These are phyloP conservation scores for Myocastor coypus DNA, from an alignment of 2,113 vertebrate genomes.

Conservation along the genomic window DNA sequence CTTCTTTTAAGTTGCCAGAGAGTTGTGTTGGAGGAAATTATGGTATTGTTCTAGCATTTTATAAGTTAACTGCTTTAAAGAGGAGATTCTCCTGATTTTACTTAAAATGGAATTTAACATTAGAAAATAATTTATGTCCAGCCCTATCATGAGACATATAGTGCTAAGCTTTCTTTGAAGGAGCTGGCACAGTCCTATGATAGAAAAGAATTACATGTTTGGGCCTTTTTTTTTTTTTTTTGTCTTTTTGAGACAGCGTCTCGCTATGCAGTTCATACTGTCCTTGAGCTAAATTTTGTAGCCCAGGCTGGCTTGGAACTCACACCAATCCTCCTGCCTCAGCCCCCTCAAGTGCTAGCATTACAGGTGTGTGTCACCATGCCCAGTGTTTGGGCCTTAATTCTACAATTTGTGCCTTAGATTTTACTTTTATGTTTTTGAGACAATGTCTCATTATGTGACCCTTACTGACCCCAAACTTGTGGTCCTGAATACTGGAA, in stretches of 20 bases:
- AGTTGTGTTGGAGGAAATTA: not conserved
- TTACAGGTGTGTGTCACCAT: no score
- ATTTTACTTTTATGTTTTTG: not conserved
- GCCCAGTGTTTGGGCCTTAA: not conserved
- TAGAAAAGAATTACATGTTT: not conserved
- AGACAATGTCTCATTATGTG: not conserved
- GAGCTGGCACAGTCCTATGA: not conserved
- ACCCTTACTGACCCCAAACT: not conserved
- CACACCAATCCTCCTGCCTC: no score
- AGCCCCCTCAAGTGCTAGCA: no score
- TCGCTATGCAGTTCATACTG: no score
- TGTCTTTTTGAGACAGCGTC: no score
- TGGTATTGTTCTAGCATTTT: not conserved
- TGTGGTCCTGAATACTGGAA: not conserved
- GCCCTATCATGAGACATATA: not conserved
- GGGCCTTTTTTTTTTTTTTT: not conserved
- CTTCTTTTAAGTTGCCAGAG: not conserved
- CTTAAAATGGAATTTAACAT: not conserved
- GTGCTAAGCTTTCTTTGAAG: not conserved
- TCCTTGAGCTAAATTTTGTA: no score
- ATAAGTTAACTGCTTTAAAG: constrained; percentile 4
- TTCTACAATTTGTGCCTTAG: not conserved
- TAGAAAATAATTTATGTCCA: not conserved
- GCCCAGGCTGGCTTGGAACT: no score
- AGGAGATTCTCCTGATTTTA: not conserved